These are phyloP conservation scores for Salpingus planirostris DNA, from an alignment of 2,888 invertebrate genomes.

Conservation along the genomic window DNA sequence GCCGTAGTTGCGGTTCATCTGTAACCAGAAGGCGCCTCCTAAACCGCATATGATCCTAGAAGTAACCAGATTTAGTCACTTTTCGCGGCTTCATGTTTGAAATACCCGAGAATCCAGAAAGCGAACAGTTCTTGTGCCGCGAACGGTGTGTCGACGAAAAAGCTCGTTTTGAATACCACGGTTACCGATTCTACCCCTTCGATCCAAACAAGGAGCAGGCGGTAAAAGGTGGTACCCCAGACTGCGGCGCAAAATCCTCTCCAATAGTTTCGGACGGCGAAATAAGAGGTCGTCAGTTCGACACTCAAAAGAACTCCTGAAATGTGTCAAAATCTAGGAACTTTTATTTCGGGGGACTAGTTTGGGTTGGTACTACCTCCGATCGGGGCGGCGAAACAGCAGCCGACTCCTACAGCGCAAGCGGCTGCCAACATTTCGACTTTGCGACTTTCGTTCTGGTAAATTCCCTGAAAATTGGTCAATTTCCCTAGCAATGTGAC, in stretches of 20 bases:
- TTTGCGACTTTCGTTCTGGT: constrained; percentile 88
- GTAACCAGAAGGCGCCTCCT: constrained; percentile 80
- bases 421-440: constrained; percentile 95
- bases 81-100: neutral
- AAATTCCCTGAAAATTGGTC: constrained; percentile 84
- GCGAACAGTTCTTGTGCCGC: constrained; percentile 91
- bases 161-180: constrained; percentile 83
- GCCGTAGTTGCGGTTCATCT: constrained; percentile 61
- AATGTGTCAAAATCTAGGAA: constrained; percentile 25
- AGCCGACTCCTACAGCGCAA: constrained; percentile 90
- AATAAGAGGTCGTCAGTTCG: constrained; percentile 96
- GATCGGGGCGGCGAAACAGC: constrained; percentile 91
- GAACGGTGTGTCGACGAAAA: constrained; percentile 90
- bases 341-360: constrained; percentile 3
- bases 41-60: constrained; percentile 72
- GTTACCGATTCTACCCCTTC: constrained; percentile 86
- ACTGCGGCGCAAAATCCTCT: constrained; percentile 95
- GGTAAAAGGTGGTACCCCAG: constrained; percentile 90
- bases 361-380: no score
- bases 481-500: constrained; percentile 84
- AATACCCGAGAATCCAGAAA: constrained; percentile 86
- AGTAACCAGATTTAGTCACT: constrained; percentile 13
- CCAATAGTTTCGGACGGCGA: constrained; percentile 96
- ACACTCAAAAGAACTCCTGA: constrained; percentile 95
- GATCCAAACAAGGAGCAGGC: constrained; percentile 88